Evolutionary conservation across 2,888 invertebrate genomes (phyloP).

Genomic region (Erpobdella octoculata): DNA sequence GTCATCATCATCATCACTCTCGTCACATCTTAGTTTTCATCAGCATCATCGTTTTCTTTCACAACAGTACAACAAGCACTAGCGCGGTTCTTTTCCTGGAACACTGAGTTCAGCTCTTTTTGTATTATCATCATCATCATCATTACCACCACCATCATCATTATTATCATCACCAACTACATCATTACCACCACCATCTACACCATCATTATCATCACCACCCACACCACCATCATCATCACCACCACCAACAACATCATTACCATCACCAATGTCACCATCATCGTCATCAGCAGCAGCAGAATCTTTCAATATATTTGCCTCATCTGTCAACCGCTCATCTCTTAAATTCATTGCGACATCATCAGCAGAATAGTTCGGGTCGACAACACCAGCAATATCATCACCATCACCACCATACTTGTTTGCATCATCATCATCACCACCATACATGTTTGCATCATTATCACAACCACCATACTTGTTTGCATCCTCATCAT

Average conservation of each 20-base stretch:
- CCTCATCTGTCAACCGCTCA: too few species aligned
- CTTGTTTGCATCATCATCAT: neutral
- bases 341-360: slow-evolving; percentile 3
- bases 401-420: neutral
- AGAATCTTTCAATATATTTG: slow-evolving; percentile 17
- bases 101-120: too few species aligned
- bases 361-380: neutral
- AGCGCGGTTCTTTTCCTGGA: too few species aligned
- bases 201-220: slow-evolving; percentile 26
- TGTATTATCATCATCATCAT: too few species aligned
- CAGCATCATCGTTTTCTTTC: slow-evolving; percentile 33
- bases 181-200: too few species aligned
- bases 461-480: neutral
- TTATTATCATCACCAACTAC: too few species aligned
- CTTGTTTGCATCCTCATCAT: neutral
- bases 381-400: neutral
- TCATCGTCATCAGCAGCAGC: slow-evolving; percentile 33
- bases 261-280: slow-evolving; percentile 31
- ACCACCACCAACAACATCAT: slow-evolving; percentile 35
- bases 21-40: slow-evolving; percentile 32
- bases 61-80: too few species aligned
- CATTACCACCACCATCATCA: too few species aligned
- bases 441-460: neutral
- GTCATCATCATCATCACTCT: slow-evolving; percentile 32
- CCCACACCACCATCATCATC: slow-evolving; percentile 34